These are phyloP conservation scores for Callyntrura sp. DNA, from an alignment of 2,888 invertebrate genomes.

Conservation along the genomic window DNA sequence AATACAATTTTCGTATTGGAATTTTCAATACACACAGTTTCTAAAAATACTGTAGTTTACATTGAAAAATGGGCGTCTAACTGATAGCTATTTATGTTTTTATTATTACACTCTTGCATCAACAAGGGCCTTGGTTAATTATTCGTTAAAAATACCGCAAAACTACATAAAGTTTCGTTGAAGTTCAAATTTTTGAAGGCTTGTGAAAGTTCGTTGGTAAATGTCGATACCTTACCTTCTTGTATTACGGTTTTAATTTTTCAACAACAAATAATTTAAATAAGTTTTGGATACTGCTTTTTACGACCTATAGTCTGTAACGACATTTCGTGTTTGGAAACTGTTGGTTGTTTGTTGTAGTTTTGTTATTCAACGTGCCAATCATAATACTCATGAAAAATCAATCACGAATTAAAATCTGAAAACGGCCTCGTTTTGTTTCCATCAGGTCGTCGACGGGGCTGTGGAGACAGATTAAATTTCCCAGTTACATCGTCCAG, in stretches of 20 bases:
- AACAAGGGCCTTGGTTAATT: constrained; percentile 11
- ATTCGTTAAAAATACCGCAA: constrained; percentile 24
- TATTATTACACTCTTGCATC: constrained; percentile 1
- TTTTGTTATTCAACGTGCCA: neutral
- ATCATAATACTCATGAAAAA: constrained; percentile 8
- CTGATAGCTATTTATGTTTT: neutral
- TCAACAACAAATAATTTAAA: constrained; percentile 21
- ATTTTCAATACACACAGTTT: constrained; percentile 11
- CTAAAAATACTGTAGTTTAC: constrained; percentile 46
- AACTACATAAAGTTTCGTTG: constrained; percentile 37
- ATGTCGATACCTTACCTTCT: constrained; percentile 61
- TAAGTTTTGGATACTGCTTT: neutral
- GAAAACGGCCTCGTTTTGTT: constrained; percentile 80
- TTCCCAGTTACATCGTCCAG: constrained; percentile 82
- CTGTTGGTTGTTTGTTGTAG: neutral
- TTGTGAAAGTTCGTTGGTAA: constrained; percentile 72
- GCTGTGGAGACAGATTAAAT: constrained; percentile 83
- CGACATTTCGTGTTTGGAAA: neutral
- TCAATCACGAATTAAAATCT: constrained; percentile 81
- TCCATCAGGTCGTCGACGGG: constrained; percentile 78
- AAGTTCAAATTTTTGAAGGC: constrained; percentile 56
- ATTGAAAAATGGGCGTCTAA: neutral
- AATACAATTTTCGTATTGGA: neutral
- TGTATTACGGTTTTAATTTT: neutral
- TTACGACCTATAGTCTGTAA: no score